A percentile compares a stretch with the other conserved stretches of the same genome.
These are phyloP conservation scores for Lycaena phlaeas DNA, from an alignment of 2,888 invertebrate species.

Conservation along the genomic window DNA sequence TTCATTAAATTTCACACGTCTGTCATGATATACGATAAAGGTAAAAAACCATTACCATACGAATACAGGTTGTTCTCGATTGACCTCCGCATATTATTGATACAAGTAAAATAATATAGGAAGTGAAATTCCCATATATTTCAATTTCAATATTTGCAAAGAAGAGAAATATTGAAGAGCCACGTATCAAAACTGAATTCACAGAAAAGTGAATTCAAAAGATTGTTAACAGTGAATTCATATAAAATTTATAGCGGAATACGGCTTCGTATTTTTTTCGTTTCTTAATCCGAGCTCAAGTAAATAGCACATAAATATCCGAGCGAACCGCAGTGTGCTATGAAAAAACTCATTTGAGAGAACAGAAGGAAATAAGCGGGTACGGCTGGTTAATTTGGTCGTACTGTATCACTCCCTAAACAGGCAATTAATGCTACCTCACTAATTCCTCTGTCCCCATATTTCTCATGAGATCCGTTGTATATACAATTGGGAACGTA, in stretches of 20 bases:
- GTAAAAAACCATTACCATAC: too few species aligned
- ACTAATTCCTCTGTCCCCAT: slow-evolving; percentile 16
- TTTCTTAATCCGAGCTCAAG: slow-evolving; percentile 16
- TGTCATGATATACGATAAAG: too few species aligned
- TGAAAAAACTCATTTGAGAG: slow-evolving; percentile 16
- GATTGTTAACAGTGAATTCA: slow-evolving; percentile 2
- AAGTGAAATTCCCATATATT: too few species aligned
- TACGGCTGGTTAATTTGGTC: slow-evolving; percentile 18
- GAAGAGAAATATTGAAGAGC: neutral
- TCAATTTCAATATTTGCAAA: neutral
- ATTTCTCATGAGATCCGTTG: slow-evolving; percentile 17
- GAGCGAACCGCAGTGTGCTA: slow-evolving; percentile 11
- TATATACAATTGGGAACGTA: slow-evolving; percentile 10
- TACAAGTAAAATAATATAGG: too few species aligned
- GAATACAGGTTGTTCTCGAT: too few species aligned
- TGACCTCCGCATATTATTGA: too few species aligned
- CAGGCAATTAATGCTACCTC: slow-evolving; percentile 19
- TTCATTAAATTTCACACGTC: too few species aligned
- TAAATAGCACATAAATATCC: slow-evolving; percentile 21
- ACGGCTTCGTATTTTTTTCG: slow-evolving; percentile 14
- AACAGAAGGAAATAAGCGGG: slow-evolving; percentile 15
- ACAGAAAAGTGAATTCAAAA: neutral
- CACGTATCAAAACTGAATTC: neutral
- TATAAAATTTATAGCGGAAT: slow-evolving; percentile 16
- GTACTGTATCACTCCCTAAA: slow-evolving; percentile 21